Evolutionary conservation across 2,888 invertebrate species (phyloP).

Genomic region (Cetonia aurata): DNA sequence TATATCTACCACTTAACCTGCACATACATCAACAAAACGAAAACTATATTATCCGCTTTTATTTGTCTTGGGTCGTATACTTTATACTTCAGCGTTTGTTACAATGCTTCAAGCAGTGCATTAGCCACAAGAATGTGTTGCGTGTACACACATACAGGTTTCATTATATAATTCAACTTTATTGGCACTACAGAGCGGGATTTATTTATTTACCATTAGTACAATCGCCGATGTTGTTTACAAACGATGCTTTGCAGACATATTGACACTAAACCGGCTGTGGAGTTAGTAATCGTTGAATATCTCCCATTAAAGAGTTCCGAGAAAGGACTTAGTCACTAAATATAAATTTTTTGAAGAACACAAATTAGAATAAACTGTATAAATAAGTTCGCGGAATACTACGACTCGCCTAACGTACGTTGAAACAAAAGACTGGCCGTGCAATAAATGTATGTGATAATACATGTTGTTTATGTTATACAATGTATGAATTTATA

Average conservation of each 20-base stretch:
- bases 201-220: too few relatives aligned
- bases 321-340: constrained; percentile 30
- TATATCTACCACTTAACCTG: too few relatives aligned
- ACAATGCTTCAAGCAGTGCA: too few relatives aligned
- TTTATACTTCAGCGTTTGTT: too few relatives aligned
- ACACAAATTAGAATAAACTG: constrained; percentile 38
- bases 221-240: constrained; percentile 1
- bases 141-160: too few relatives aligned
- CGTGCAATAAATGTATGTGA: constrained; percentile 17
- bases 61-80: too few relatives aligned
- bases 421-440: constrained; percentile 14
- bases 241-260: constrained; percentile 2
- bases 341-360: constrained; percentile 38
- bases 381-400: constrained; percentile 38
- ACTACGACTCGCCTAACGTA: constrained; percentile 29
- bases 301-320: constrained; percentile 26
- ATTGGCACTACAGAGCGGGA: too few relatives aligned
- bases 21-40: too few relatives aligned
- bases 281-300: constrained; percentile 24
- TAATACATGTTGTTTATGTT: not conserved
- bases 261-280: not conserved
- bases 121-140: too few relatives aligned
- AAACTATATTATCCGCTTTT: too few relatives aligned
- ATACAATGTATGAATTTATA: not conserved
- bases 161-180: too few relatives aligned